Conservation (phyloP, 2,888 invertebrate species). For the Cepaea hortensis region DNA sequence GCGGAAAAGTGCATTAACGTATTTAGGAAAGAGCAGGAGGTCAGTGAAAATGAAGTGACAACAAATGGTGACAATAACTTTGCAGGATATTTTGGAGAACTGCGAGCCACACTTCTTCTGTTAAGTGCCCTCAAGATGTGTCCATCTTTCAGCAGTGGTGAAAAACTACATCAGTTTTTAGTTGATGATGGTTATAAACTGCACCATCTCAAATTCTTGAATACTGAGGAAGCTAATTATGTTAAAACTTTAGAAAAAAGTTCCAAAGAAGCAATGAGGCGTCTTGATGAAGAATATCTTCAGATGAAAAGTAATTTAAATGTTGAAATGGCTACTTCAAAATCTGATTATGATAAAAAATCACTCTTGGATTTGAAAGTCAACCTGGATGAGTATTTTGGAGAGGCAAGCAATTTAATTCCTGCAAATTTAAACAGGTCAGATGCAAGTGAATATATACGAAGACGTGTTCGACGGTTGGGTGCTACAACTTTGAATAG, state of each 20-base stretch:
- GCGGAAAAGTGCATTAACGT: conserved; percentile 48
- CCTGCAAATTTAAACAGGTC: conserved; percentile 36
- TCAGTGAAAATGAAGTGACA: conserved; percentile 48
- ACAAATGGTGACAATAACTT: conserved; percentile 45
- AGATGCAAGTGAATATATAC: conserved; percentile 54
- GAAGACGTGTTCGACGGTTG: conserved; percentile 52
- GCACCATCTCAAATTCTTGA: conserved; percentile 42
- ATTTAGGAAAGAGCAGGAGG: conserved; percentile 60
- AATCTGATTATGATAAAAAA: conserved; percentile 38
- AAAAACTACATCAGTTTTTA: conserved; percentile 55
- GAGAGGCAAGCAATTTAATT: conserved; percentile 54
- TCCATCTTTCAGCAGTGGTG: conserved; percentile 43
- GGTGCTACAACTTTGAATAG: conserved; percentile 53
- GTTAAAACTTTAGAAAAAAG: conserved; percentile 52
- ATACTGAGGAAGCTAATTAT: conserved; percentile 40
- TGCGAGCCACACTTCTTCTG: conserved; percentile 55
- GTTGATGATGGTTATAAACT: conserved; percentile 51
- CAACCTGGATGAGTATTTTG: conserved; percentile 59
- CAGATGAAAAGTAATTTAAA: conserved; percentile 55
- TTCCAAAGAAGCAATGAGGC: conserved; percentile 52
- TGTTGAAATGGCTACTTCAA: conserved; percentile 3
- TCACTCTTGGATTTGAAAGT: conserved; percentile 53
- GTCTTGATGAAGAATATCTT: conserved; percentile 56
- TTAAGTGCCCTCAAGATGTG: conserved; percentile 56
- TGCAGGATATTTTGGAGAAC: conserved; percentile 62